Evolutionary conservation across 2,888 invertebrate species (phyloP), one percentile per base, ranked within the genome.

Genomic region (Philereme transversata): DNA sequence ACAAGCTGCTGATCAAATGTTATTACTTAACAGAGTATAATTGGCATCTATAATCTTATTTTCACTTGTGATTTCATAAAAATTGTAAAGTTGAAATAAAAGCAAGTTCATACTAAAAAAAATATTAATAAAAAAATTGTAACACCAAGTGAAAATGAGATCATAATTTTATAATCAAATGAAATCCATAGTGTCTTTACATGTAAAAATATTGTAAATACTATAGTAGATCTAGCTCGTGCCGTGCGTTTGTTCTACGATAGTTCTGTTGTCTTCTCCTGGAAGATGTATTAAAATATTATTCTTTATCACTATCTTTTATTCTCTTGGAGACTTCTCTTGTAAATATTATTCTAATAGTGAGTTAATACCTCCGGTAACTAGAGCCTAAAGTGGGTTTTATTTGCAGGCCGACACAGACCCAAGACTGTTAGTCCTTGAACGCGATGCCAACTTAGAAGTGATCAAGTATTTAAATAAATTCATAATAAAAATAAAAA

Each of bases 381-480:
- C 65, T 62, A 62, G 57, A 73, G 71, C 72, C 70, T 77, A 77
- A 78, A 80, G 70, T 81, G 78, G 78, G 74, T 87, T 88, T 89
- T 84, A 81, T 87, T 90, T 90, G 81, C 90, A 91, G 90, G 87
- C 84, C 77, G 74, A 76, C 83, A 79, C 79, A 79, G 74, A 79
- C 75, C 80, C 84, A 74, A 84, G 82, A 83, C 73, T 76, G 70
- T 79, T 77, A 82, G 79, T 78, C 83, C 82, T 81, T 81, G 84
- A 83, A 76, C 77, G 79, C 85, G 84, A 85, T 84, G 87, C 86
- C 88, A 87, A 86, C 83, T 87, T 88, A 84, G 83, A 86, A 86
- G 86, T 86, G 79, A 87, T 88, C 86, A 86, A 87, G 78, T 87
- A 88, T 88, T 87, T 91, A 90, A 90, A 89, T 90, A 90, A 91